Percentiles rank a stretch among this genome's conserved stretches.
Evolutionary conservation across 2,888 invertebrate genomes (phyloP).

Genomic region (Nomada fabriciana): DNA sequence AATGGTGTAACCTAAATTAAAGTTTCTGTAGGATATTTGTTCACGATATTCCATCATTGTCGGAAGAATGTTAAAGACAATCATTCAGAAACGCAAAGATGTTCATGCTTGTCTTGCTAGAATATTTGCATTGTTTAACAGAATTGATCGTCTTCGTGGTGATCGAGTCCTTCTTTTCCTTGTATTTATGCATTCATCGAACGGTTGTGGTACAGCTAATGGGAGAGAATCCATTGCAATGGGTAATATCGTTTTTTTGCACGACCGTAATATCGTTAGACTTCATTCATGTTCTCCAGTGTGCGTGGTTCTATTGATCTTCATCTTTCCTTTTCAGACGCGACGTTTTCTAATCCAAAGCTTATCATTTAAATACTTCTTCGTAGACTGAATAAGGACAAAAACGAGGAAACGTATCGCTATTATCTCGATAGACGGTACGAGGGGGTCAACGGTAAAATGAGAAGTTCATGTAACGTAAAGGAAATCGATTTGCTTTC

Average conservation of each 20-base stretch:
- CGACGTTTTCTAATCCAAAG: slow-evolving; percentile 43
- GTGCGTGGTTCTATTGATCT: slow-evolving; percentile 47
- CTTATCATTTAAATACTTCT: slow-evolving; percentile 30
- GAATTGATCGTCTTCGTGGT: slow-evolving; percentile 2
- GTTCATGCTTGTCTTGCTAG: background rate
- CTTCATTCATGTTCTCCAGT: background rate
- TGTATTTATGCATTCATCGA: slow-evolving; percentile 29
- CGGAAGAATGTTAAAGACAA: slow-evolving; percentile 27
- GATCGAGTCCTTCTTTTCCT: background rate
- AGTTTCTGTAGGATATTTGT: background rate
- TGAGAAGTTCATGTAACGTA: background rate
- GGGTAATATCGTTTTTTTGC: slow-evolving; percentile 53
- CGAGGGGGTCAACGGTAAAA: slow-evolving; percentile 43
- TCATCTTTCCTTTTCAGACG: slow-evolving; percentile 55
- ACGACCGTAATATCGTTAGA: background rate
- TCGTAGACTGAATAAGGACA: slow-evolving; percentile 61
- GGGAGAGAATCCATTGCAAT: slow-evolving; percentile 43
- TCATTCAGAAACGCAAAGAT: slow-evolving; percentile 18
- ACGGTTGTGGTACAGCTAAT: slow-evolving; percentile 35
- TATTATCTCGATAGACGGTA: slow-evolving; percentile 39
- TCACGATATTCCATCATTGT: background rate
- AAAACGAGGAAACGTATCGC: slow-evolving; percentile 62
- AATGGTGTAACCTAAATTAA: slow-evolving; percentile 49
- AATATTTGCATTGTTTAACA: slow-evolving; percentile 21
- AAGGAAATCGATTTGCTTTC: slow-evolving; percentile 5